Evolutionary conservation across 2,113 vertebrate species (phyloP).

Genomic region (Mus musculus): DNA sequence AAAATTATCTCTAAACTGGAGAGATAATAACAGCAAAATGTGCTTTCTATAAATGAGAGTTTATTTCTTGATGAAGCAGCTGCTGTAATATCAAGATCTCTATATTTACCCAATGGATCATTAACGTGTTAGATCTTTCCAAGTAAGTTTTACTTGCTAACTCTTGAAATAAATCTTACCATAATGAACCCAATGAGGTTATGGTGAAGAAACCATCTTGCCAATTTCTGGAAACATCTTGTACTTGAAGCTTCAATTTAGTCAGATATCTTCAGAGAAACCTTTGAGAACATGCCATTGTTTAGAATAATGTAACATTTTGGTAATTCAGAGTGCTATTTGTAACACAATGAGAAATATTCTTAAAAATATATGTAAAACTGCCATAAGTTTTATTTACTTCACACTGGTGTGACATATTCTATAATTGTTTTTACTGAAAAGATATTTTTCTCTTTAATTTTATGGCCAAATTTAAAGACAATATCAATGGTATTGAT

Average conservation of each 20-base stretch:
- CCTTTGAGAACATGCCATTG: not conserved
- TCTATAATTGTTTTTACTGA: not conserved
- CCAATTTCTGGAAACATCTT: not conserved
- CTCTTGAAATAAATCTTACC: conserved; percentile 18
- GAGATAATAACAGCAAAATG: not conserved
- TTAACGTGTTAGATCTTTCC: not conserved
- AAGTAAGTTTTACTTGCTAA: not conserved
- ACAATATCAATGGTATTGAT: not conserved
- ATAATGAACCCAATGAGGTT: not conserved
- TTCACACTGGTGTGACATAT: not conserved
- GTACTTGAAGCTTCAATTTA: not conserved
- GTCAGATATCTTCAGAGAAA: not conserved
- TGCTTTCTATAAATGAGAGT: not conserved
- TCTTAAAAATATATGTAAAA: not conserved
- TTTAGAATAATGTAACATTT: not conserved
- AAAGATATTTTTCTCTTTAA: not conserved
- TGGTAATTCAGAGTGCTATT: not conserved
- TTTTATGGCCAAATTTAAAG: conserved; percentile 10
- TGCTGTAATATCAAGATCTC: not conserved
- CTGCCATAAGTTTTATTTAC: not conserved
- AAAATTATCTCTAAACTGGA: not conserved
- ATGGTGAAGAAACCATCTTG: conserved; percentile 21
- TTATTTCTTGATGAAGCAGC: not conserved
- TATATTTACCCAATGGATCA: not conserved
- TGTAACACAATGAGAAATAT: not conserved